Percentiles rank a stretch among this genome's conserved stretches.
Evolutionary conservation across 2,888 invertebrate species (phyloP).

Genomic region (Dolichopus griseipennis): DNA sequence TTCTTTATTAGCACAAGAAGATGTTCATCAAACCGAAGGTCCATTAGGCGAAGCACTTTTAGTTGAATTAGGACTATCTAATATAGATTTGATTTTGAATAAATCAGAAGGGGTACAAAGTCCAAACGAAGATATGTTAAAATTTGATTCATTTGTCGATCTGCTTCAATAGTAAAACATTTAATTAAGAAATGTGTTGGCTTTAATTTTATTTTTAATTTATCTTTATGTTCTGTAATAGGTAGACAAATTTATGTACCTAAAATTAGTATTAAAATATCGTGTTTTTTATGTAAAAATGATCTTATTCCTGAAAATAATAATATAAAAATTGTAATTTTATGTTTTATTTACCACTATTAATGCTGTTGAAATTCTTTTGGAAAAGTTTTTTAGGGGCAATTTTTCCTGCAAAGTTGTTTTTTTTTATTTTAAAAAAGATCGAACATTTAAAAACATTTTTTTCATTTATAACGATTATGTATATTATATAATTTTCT

Average conservation of each 20-base stretch:
- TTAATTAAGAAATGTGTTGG: neutral
- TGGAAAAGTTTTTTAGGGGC: too few relatives aligned
- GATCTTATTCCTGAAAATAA: neutral
- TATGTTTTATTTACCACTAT: too few relatives aligned
- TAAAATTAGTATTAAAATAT: neutral
- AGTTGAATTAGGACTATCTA: constrained; percentile 51
- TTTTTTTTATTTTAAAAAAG: too few relatives aligned
- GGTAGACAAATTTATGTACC: neutral
- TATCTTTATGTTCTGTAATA: neutral
- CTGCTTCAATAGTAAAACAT: neutral
- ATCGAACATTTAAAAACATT: too few relatives aligned
- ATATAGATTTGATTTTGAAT: constrained; percentile 37
- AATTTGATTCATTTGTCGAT: neutral
- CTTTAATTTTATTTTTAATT: neutral
- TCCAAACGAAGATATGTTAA: neutral
- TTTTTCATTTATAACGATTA: neutral
- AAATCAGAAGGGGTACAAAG: neutral
- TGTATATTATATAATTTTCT: neutral
- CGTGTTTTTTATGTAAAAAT: neutral
- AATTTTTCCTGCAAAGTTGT: too few relatives aligned
- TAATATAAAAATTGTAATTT: too few relatives aligned
- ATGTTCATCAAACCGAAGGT: neutral
- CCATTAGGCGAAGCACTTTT: constrained; percentile 36
- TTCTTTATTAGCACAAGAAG: neutral
- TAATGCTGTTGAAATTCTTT: too few relatives aligned